Evolutionary conservation across 2,797 vertebrate species (phyloP).

Genomic region (Dipus sagitta): DNA sequence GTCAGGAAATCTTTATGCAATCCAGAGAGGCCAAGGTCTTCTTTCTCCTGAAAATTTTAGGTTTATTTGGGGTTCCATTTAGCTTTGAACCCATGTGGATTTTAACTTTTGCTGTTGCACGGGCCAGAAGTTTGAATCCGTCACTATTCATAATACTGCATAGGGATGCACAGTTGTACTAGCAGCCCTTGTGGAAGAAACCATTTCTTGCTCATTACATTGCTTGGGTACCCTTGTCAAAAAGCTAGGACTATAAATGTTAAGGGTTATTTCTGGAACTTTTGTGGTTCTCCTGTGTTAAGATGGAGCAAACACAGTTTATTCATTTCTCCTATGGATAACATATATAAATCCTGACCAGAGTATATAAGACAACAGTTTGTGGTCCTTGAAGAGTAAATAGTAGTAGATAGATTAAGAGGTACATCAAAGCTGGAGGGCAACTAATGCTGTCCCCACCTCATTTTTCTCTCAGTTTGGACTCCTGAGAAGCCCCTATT

Average conservation of each 20-base stretch:
- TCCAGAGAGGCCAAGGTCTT: background rate
- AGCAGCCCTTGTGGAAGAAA: background rate
- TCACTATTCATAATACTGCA: background rate
- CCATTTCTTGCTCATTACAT: background rate
- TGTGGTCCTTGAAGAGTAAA: slow-evolving; percentile 33
- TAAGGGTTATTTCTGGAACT: slow-evolving; percentile 39
- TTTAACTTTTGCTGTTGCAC: background rate
- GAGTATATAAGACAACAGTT: background rate
- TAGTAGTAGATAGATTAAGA: slow-evolving; percentile 21
- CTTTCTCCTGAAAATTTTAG: background rate
- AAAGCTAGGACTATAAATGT: background rate
- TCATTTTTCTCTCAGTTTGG: background rate
- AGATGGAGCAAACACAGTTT: slow-evolving; percentile 1
- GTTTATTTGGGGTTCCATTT: background rate
- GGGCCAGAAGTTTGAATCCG: background rate
- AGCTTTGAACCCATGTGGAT: background rate
- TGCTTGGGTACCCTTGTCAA: background rate
- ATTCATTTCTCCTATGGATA: slow-evolving; percentile 21
- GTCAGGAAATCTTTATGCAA: background rate
- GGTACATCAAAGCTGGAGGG: background rate
- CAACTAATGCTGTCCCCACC: background rate
- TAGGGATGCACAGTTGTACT: background rate
- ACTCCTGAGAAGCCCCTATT: background rate
- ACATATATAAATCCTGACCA: slow-evolving; percentile 29
- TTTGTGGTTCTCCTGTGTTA: slow-evolving; percentile 19